phyloP scores from a whole-genome alignment of 2,888 invertebrate species.

The Norana najaformis region DNA sequence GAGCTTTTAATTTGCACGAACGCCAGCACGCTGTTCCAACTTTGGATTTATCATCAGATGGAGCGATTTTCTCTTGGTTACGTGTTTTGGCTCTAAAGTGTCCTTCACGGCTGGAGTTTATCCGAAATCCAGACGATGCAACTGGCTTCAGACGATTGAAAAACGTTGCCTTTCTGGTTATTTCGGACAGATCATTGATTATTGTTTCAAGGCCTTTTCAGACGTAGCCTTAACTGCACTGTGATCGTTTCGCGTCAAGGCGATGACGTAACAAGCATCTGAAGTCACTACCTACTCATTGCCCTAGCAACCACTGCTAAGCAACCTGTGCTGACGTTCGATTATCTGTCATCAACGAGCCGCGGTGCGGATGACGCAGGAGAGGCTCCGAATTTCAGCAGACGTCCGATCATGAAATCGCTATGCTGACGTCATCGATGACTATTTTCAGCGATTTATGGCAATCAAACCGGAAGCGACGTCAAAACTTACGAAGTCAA shows the following conservation, averaged over 20 bases:
- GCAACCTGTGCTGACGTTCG: neutral
- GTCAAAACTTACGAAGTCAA: neutral
- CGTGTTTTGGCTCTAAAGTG: conserved; percentile 13
- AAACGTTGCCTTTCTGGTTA: neutral
- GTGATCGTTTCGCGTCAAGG: conserved; percentile 17
- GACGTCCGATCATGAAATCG: neutral
- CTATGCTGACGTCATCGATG: neutral
- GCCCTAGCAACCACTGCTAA: neutral
- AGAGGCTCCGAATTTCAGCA: neutral
- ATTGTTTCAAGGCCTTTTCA: conserved; percentile 17
- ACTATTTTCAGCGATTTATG: neutral
- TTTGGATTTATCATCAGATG: neutral
- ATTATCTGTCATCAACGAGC: neutral
- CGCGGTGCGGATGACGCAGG: neutral
- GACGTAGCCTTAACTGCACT: conserved; percentile 21
- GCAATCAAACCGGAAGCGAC: conserved; percentile 5
- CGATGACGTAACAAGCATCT: neutral
- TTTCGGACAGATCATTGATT: neutral
- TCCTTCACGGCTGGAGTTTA: neutral
- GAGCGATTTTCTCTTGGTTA: neutral
- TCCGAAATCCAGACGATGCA: neutral
- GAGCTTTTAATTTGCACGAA: neutral
- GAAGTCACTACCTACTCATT: conserved; percentile 16
- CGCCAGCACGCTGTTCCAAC: neutral
- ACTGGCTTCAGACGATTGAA: conserved; percentile 3